These are phyloP conservation scores for Brachypalpus laphriformis DNA, from an alignment of 2,888 invertebrate species.

Conservation along the genomic window DNA sequence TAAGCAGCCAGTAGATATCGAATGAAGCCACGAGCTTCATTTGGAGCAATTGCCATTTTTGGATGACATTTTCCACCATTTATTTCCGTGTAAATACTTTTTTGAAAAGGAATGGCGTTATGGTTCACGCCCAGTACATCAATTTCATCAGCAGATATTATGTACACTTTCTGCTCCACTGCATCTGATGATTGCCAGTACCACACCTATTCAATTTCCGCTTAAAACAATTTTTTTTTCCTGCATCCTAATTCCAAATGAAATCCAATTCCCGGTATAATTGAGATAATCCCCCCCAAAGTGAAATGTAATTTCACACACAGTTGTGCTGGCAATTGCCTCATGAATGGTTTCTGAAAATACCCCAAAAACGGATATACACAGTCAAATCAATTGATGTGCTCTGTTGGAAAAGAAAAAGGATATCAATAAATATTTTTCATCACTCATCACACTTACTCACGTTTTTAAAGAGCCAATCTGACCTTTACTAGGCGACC, in stretches of 20 bases:
- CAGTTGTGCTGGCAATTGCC: constrained; percentile 3
- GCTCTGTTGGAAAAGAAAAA: not conserved
- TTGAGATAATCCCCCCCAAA: not conserved
- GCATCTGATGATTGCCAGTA: too few relatives aligned
- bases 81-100: too few relatives aligned
- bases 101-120: too few relatives aligned
- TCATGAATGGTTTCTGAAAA: not conserved
- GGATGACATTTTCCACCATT: too few relatives aligned
- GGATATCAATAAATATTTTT: constrained; percentile 1
- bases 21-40: too few relatives aligned
- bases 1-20: too few relatives aligned
- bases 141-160: too few relatives aligned
- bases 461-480: not conserved
- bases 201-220: not conserved
- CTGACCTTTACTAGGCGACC: too few relatives aligned
- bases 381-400: not conserved
- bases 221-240: not conserved
- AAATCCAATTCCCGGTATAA: not conserved
- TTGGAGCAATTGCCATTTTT: too few relatives aligned
- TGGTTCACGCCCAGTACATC: too few relatives aligned
- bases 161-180: too few relatives aligned
- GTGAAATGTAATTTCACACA: constrained; percentile 6
- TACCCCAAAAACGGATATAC: not conserved
- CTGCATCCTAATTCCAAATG: not conserved
- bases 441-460: not conserved